Base-by-base conservation (phyloP, 1,140 invertebrate genomes). In the Eueides isabella region DNA sequence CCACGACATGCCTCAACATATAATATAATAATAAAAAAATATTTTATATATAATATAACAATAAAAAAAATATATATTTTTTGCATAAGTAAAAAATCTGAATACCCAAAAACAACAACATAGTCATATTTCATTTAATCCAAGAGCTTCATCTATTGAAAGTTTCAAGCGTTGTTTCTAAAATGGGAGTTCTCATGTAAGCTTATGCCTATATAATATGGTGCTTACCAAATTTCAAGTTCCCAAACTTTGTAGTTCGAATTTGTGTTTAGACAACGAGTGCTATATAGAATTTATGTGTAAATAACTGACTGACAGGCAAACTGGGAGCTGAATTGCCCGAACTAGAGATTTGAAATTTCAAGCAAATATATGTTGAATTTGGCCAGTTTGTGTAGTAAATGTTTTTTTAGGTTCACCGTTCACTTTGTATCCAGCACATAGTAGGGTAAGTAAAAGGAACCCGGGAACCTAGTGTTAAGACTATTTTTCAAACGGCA, bases 201-300 rank as follows among this genome's bases (percentile, higher is more conserved):
- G 48, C 9, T 11, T 55, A 26, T 1, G 19, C 48, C 19, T 23
- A 11, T 26, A 23, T 0, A 4, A 11, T 55, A 55, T 11, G n/a
- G 41, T 19, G 35, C 48, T 55, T 55, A 55, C 41, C 48, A 55
- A 55, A 55, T 55, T 26, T 55, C 48, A 55, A 26, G 19, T 26
- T 12, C 23, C 5, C 48, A 11, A 55, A 55, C 48, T 55, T 55
- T 55, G n/a, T 44, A 55, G 48, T 55, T 55, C 2, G 48, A 55
- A 55, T 55, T 55, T 55, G 23, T 55, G 48, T 55, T 55, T 26
- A 26, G 48, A 55, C 48, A 55, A 55, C 16, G 44, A 48, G 19
- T 23, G 48, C 19, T 55, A 4, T 55, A 5, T 55, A n/a, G 19
- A 38, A 14, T 66, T 5, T 66, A 16, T n/a, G 16, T 64, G 29